Base-by-base conservation (phyloP, 2,113 vertebrate species). In the Leucopsar rothschildi region DNA sequence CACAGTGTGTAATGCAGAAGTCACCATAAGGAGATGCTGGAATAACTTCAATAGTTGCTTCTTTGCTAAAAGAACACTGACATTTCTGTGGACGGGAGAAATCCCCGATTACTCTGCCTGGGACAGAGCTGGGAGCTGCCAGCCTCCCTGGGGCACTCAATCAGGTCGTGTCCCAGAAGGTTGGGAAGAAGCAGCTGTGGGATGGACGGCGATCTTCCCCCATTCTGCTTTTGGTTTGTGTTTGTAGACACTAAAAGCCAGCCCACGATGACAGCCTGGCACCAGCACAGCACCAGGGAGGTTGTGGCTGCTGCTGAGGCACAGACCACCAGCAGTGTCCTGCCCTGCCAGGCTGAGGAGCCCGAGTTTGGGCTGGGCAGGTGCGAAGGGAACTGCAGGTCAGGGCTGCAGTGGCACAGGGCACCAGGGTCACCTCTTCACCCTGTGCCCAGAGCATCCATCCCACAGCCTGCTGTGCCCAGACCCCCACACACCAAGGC, bases 121-220 rank as follows among this genome's bases (percentile, higher is more conserved):
- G 91, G 84, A 61, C 83, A 55, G 76, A 81, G 72, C 68, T 88
- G 52, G 39, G 28, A 78, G 45, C 69, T 72, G 40, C 17, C 71
- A 50, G 47, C 45, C 53, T 47, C 37, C 42, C 39, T 11, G 11
- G 52, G 13, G 29, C 72, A 28, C 56, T 55, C 84, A 11, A 6
- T 44, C 83, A 81, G 61, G 21, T 33, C 39, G 44, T 25, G 49
- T 64, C 60, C 4, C 44, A 69, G 31, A 56, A 79, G 78, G 56
- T 45, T 78, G 60, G 69, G 35, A 61, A 60, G 42, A 53, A 86
- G 69, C 1, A 70, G 53, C 76, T 65, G 37, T 29, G 16, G 23
- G 5, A 18, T n/a, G 53, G 75, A n/a, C 1, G 1, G 35, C 0
- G 1, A 40, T 35, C 37, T 63, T 20, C 5, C 12, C 42, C 47